phyloP scores from a whole-genome alignment of 2,888 invertebrate genomes.

The Macaria notata region DNA sequence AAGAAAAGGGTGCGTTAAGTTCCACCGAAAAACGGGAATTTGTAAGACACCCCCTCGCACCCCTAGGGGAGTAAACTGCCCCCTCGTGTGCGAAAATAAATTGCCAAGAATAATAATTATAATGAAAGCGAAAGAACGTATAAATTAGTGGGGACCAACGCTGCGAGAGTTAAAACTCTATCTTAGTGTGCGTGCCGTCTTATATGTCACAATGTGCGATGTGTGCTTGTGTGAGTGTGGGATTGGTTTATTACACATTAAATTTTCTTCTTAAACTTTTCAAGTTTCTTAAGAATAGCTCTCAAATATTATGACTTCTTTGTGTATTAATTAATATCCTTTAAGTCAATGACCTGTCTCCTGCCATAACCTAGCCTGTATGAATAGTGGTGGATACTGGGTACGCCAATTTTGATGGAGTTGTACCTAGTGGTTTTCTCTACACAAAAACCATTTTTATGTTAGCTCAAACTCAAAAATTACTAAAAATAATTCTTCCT shows the following conservation, averaged over 20 bases:
- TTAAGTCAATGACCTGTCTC: too few species aligned
- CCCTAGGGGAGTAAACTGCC: slow-evolving; percentile 61
- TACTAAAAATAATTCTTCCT: too few species aligned
- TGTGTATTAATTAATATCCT: too few species aligned
- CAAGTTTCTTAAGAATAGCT: neutral
- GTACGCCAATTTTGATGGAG: too few species aligned
- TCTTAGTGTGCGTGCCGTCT: slow-evolving; percentile 48
- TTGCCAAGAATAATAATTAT: slow-evolving; percentile 83
- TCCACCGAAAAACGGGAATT: slow-evolving; percentile 82
- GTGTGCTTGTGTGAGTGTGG: slow-evolving; percentile 29
- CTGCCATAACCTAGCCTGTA: too few species aligned
- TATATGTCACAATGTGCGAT: slow-evolving; percentile 32
- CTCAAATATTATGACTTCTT: too few species aligned
- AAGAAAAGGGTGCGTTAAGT: slow-evolving; percentile 82
- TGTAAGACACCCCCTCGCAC: slow-evolving; percentile 71
- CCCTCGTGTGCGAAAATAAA: slow-evolving; percentile 83
- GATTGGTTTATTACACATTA: neutral
- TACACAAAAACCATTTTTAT: too few species aligned
- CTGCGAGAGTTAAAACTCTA: slow-evolving; percentile 63
- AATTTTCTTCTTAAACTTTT: neutral
- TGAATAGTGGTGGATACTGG: too few species aligned
- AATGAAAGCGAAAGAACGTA: slow-evolving; percentile 83
- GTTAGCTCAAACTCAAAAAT: too few species aligned
- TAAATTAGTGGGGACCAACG: slow-evolving; percentile 79
- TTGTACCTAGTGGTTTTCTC: too few species aligned